These are phyloP conservation scores for Tridacna crocea DNA, from an alignment of 2,888 invertebrate species.

Conservation along the genomic window DNA sequence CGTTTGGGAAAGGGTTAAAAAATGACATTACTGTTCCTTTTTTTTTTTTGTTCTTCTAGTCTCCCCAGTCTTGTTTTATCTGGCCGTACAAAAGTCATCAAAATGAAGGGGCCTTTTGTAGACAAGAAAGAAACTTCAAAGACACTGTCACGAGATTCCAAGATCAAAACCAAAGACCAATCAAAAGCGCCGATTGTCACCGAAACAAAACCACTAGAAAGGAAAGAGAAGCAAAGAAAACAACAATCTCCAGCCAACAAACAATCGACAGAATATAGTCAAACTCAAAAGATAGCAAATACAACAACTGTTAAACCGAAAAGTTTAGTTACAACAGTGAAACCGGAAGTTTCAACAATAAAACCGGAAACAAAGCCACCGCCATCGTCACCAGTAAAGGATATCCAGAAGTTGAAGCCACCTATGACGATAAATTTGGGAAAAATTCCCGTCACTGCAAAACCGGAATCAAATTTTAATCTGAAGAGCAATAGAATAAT, in stretches of 20 bases:
- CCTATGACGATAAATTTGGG: neutral
- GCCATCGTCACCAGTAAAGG: neutral
- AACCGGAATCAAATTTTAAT: neutral
- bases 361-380: no score
- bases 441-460: neutral
- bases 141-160: neutral
- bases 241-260: neutral
- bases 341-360: no score
- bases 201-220: neutral
- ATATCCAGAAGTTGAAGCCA: neutral
- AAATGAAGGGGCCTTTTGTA: neutral
- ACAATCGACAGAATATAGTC: neutral
- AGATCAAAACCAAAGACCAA: neutral
- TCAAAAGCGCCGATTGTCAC: neutral
- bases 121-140: neutral
- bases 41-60: neutral
- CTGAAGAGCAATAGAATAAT: neutral
- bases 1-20: no score
- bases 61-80: conserved; percentile 9
- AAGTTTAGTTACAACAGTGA: no score
- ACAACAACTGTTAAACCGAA: neutral
- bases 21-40: no score
- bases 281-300: neutral
- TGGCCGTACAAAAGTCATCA: conserved; percentile 9
- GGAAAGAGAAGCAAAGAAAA: neutral